Evolutionary conservation across 2,113 vertebrate species (phyloP), one percentile per base, ranked within the genome.

Genomic region (Trematocara unimaculatum): DNA sequence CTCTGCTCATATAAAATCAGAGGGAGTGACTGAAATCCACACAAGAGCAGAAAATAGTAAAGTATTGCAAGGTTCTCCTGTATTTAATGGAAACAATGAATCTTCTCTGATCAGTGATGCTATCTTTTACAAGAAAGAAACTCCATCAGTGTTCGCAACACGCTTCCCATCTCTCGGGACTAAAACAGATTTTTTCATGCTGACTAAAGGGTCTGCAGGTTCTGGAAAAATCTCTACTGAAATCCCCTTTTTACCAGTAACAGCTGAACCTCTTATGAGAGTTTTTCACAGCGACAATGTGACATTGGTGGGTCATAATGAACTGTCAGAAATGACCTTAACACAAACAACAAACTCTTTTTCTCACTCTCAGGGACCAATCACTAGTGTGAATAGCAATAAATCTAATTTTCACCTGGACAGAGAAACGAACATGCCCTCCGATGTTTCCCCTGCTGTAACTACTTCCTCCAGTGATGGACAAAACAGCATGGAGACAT

Each of bases 381-480:
- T 81, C 56, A 56, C 47, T 74, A 55, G 17, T 33, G 40, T 29
- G 6, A 62, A 51, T 7, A 85, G 54, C 45, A 54, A 89, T 89
- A 86, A 84, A 90, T 92, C 86, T 35, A 3, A 82, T 79, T 90
- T 91, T 85, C 62, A 92, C 91, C 92, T 72, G 67, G 79, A 55
- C 79, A 64, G 20, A 80, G 81, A 79, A 87, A 88, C 79, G 45
- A 62, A n/a, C 13, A 26, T 87, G 42, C 42, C 72, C 49, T 84
- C 82, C 4, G 6, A 77, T 13, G 47, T 54, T 87, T 89, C 80
- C 83, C 87, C 83, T 85, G 70, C 82, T 64, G 55, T 84, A 87
- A n/a, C 70, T 53, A 64, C 80, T 77, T 86, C 67, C 74, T 88
- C 62, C 42, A 79, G 56, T 80, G 79, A 88, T 77, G 78, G 88